Evolutionary conservation across 2,888 invertebrate genomes (phyloP).

Genomic region (Blomia tropicalis): DNA sequence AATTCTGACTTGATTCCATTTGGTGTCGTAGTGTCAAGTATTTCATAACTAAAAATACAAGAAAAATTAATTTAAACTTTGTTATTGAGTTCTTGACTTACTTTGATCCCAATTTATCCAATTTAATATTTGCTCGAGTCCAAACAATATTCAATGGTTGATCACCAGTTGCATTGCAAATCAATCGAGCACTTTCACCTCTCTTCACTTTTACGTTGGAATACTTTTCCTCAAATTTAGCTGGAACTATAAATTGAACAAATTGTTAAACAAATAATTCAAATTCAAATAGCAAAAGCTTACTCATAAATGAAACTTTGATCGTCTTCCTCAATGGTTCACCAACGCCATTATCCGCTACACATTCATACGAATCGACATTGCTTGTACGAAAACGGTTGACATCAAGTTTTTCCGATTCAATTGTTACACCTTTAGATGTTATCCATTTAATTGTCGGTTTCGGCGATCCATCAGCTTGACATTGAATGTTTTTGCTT

Average conservation of each 20-base stretch:
- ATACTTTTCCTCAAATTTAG: constrained; percentile 30
- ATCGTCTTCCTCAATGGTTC: constrained; percentile 6
- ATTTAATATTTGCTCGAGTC: constrained; percentile 28
- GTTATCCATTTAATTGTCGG: constrained; percentile 27
- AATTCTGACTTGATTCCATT: constrained; percentile 13
- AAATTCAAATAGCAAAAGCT: no score
- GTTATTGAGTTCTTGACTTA: neutral
- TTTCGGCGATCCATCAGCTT: constrained; percentile 27
- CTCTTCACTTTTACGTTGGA: constrained; percentile 27
- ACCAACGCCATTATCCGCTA: constrained; percentile 16
- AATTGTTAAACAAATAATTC: neutral
- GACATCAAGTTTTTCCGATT: neutral
- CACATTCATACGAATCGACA: constrained; percentile 2
- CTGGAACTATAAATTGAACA: constrained; percentile 27
- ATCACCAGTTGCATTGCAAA: constrained; percentile 29
- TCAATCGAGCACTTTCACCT: constrained; percentile 28
- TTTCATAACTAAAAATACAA: constrained; percentile 28
- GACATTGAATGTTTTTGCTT: constrained; percentile 22
- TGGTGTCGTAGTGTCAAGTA: neutral
- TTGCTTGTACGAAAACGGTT: neutral
- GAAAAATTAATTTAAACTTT: neutral
- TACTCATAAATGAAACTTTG: constrained; percentile 15
- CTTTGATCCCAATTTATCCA: constrained; percentile 20
- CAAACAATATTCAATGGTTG: constrained; percentile 29
- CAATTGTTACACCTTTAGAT: constrained; percentile 11